phyloP scores from a whole-genome alignment of 2,113 vertebrate species.

The Ifrita kowaldi region DNA sequence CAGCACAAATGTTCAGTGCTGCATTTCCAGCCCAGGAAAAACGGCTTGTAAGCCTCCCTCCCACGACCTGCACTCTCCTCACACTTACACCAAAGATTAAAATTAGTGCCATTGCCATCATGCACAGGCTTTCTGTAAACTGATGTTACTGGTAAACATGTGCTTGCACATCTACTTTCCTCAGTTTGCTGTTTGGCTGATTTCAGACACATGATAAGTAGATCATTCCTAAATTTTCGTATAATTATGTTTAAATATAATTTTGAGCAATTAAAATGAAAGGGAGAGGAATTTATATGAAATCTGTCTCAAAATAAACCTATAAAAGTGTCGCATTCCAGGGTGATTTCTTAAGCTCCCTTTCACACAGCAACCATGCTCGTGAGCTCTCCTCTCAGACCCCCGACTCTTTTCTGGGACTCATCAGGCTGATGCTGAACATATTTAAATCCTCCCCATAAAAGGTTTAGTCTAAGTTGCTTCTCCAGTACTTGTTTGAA shows the following conservation, averaged over 20 bases:
- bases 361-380: slow-evolving; percentile 19
- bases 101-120: neutral
- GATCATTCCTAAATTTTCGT: slow-evolving; percentile 28
- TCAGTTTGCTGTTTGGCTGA: slow-evolving; percentile 39
- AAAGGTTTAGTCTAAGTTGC: slow-evolving; percentile 80
- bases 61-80: neutral
- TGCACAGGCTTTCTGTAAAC: neutral
- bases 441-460: slow-evolving; percentile 74
- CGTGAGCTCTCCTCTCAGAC: slow-evolving; percentile 23
- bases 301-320: slow-evolving; percentile 46
- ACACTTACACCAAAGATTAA: neutral
- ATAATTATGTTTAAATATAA: slow-evolving; percentile 57
- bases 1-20: neutral
- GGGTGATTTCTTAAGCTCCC: slow-evolving; percentile 6
- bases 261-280: slow-evolving; percentile 53
- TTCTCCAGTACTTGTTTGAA: slow-evolving; percentile 81
- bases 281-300: slow-evolving; percentile 47
- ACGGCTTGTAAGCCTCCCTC: neutral
- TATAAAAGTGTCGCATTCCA: neutral
- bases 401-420: slow-evolving; percentile 66
- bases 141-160: slow-evolving; percentile 13
- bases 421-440: slow-evolving; percentile 66
- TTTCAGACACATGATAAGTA: slow-evolving; percentile 48
- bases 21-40: neutral
- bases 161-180: slow-evolving; percentile 16